These are phyloP conservation scores for Oreochromis grahami DNA, from an alignment of 2,797 vertebrate genomes.

Conservation along the genomic window DNA sequence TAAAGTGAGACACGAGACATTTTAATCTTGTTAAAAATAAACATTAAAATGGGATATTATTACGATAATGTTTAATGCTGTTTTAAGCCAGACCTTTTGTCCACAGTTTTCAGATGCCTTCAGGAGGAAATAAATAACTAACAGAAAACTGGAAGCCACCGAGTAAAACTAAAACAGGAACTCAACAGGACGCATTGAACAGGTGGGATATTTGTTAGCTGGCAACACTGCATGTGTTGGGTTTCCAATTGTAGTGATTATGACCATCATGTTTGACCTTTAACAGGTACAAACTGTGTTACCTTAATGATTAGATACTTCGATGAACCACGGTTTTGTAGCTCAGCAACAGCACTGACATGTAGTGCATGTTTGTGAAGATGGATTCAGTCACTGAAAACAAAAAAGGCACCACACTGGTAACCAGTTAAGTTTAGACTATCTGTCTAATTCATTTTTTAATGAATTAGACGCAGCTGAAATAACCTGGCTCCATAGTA, in stretches of 20 bases:
- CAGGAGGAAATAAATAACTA: neutral
- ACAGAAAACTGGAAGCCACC: neutral
- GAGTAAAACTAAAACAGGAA: neutral
- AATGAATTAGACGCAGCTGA: neutral
- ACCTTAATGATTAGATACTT: neutral
- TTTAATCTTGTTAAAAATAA: neutral
- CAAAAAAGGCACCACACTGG: neutral
- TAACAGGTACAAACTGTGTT: neutral
- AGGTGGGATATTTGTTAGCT: neutral
- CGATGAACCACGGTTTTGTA: neutral
- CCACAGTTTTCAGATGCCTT: neutral
- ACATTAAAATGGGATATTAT: neutral
- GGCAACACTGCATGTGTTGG: rapidly evolving
- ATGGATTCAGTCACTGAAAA: neutral
- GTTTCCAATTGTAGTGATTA: neutral
- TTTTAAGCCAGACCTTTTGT: neutral
- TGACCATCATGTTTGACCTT: neutral
- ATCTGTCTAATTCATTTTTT: rapidly evolving
- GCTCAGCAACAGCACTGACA: neutral
- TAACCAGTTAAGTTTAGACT: neutral
- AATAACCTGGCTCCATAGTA: rapidly evolving
- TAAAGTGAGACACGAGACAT: neutral
- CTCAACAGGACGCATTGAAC: neutral
- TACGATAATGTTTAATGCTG: rapidly evolving
- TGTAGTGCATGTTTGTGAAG: neutral